Percentiles rank a stretch among this genome's conserved stretches.
Conservation (phyloP, 2,888 invertebrate genomes). For the Chironomus tentans region DNA sequence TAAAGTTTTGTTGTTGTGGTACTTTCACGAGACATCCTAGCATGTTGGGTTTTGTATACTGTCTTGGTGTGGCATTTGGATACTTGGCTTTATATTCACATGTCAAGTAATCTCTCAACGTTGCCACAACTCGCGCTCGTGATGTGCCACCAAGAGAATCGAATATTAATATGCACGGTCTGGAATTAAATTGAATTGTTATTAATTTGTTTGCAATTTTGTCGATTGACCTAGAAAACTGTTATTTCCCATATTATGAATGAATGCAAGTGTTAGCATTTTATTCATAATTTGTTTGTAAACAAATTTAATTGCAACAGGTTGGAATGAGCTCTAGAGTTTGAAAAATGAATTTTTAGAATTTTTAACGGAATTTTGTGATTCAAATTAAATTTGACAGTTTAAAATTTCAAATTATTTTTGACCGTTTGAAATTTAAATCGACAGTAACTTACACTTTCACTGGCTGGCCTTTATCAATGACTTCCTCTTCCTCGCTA, state of each 20-base stretch:
- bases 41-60: slow-evolving; percentile 72
- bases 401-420: too few relatives aligned
- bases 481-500: slow-evolving; percentile 37
- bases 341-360: too few relatives aligned
- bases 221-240: too few relatives aligned
- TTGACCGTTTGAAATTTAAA: not conserved
- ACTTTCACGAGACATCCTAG: slow-evolving; percentile 82
- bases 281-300: too few relatives aligned
- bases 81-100: slow-evolving; percentile 74
- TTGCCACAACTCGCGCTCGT: slow-evolving; percentile 75
- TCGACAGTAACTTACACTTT: slow-evolving; percentile 52
- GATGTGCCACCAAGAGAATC: slow-evolving; percentile 83
- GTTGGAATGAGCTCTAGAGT: too few relatives aligned
- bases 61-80: slow-evolving; percentile 45
- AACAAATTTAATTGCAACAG: too few relatives aligned
- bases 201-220: too few relatives aligned
- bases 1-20: slow-evolving; percentile 96
- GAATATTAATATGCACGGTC: slow-evolving; percentile 89
- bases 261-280: too few relatives aligned
- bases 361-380: too few relatives aligned
- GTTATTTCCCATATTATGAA: too few relatives aligned
- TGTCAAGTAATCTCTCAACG: slow-evolving; percentile 81
- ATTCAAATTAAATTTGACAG: not conserved
- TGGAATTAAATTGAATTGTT: slow-evolving; percentile 47
- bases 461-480: slow-evolving; percentile 44